A percentile compares a stretch with the other conserved stretches of the same genome.
phyloP scores from a whole-genome alignment of 35 echinoderm and acorn worm genomes.

The Lytechinus pictus region DNA sequence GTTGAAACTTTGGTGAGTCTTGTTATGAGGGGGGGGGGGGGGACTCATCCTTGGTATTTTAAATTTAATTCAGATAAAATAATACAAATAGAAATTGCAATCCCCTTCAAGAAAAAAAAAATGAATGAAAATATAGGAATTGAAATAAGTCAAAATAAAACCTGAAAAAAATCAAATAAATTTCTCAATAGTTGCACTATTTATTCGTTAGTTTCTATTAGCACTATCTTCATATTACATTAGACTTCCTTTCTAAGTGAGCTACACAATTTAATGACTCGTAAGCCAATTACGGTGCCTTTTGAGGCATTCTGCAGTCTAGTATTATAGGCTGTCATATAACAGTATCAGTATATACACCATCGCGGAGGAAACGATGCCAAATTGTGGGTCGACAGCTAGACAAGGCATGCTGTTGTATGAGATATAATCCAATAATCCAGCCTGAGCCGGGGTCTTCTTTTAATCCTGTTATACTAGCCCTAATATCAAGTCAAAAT shows the following conservation, averaged over 20 bases:
- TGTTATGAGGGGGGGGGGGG: too few relatives aligned
- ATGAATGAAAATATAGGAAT: too few relatives aligned
- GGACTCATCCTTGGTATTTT: too few relatives aligned
- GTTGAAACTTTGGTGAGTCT: too few relatives aligned
- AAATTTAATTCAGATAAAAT: too few relatives aligned
- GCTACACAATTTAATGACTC: neutral
- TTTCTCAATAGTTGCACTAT: neutral
- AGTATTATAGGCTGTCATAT: neutral
- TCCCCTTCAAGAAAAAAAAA: too few relatives aligned
- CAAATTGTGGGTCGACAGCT: neutral
- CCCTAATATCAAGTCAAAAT: constrained; percentile 3
- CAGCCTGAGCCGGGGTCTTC: neutral
- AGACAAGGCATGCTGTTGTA: constrained; percentile 9
- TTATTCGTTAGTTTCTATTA: neutral
- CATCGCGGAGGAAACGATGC: neutral
- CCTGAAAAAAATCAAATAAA: too few relatives aligned
- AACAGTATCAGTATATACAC: neutral
- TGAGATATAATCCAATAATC: constrained; percentile 12
- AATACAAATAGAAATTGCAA: too few relatives aligned
- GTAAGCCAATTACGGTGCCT: neutral
- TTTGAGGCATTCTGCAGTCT: neutral
- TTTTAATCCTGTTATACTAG: constrained; percentile 19
- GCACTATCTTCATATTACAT: neutral
- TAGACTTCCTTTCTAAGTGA: too few relatives aligned
- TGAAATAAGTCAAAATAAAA: too few relatives aligned